Evolutionary conservation across 2,797 vertebrate genomes (phyloP).

Genomic region (Sebastolobus alascanus): DNA sequence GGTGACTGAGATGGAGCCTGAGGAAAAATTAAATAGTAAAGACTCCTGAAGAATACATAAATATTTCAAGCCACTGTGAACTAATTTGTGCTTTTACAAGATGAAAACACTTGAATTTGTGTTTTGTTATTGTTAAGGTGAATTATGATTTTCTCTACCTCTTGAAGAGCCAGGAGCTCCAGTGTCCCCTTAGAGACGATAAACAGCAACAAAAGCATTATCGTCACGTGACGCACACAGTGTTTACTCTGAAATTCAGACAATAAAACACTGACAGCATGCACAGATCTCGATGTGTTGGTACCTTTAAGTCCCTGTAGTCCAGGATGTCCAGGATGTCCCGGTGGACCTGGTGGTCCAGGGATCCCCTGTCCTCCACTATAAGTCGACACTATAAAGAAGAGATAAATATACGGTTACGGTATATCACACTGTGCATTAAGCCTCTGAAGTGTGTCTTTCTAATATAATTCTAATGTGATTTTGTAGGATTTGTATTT

Average conservation of each 20-base stretch:
- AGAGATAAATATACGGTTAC: neutral
- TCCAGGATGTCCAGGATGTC: slow-evolving; percentile 82
- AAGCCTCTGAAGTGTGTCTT: neutral
- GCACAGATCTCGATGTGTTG: neutral
- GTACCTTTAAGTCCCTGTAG: slow-evolving; percentile 88
- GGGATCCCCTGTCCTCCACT: slow-evolving; percentile 63
- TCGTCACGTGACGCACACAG: neutral
- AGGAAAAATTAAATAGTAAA: neutral
- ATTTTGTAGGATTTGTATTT: neutral
- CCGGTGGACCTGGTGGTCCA: slow-evolving; percentile 81
- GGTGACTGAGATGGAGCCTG: slow-evolving; percentile 64
- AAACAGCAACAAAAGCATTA: slow-evolving; percentile 27
- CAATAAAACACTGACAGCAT: neutral
- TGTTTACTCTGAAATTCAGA: slow-evolving; percentile 6
- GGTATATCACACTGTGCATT: neutral
- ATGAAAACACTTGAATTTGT: neutral
- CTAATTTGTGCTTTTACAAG: neutral
- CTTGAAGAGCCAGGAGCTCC: slow-evolving; percentile 85
- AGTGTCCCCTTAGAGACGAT: slow-evolving; percentile 65
- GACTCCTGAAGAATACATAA: neutral
- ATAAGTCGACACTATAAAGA: slow-evolving; percentile 64
- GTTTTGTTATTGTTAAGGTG: neutral
- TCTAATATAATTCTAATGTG: neutral
- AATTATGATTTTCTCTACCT: slow-evolving; percentile 79
- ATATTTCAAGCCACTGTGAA: neutral